Evolutionary conservation across 2,888 invertebrate genomes (phyloP).

Genomic region (Acronicta psi): DNA sequence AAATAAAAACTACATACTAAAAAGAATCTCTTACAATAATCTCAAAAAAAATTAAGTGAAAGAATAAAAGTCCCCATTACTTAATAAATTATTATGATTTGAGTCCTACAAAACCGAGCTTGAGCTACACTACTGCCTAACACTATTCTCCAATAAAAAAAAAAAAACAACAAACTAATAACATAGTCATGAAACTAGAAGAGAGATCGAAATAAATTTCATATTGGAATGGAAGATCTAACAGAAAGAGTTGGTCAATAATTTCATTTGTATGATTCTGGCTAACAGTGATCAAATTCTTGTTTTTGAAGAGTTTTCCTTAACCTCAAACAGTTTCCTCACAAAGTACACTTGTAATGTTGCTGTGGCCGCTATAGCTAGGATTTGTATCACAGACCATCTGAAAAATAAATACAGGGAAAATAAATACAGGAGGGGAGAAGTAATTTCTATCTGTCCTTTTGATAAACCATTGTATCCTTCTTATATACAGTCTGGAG

Average conservation of each 20-base stretch:
- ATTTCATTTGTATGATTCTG: conserved; percentile 1
- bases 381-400: conserved; percentile 96
- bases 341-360: conserved; percentile 95
- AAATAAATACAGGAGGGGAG: background rate
- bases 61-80: conserved; percentile 7
- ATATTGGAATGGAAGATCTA: conserved; percentile 63
- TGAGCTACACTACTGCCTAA: conserved; percentile 19
- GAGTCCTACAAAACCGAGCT: conserved; percentile 23
- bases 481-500: too few relatives aligned
- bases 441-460: too few relatives aligned
- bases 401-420: conserved; percentile 62
- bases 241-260: conserved; percentile 36
- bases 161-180: conserved; percentile 22
- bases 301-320: conserved; percentile 89
- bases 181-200: conserved; percentile 32
- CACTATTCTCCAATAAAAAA: conserved; percentile 39
- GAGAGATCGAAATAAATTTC: conserved; percentile 51
- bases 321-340: conserved; percentile 95
- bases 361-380: conserved; percentile 94
- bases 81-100: conserved; percentile 4
- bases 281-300: conserved; percentile 80
- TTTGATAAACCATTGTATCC: too few relatives aligned
- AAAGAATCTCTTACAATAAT: conserved; percentile 28
- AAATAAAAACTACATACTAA: conserved; percentile 1
- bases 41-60: conserved; percentile 19